Evolutionary conservation across 2,888 invertebrate genomes (phyloP).

Genomic region (Ormyrus pomaceus): DNA sequence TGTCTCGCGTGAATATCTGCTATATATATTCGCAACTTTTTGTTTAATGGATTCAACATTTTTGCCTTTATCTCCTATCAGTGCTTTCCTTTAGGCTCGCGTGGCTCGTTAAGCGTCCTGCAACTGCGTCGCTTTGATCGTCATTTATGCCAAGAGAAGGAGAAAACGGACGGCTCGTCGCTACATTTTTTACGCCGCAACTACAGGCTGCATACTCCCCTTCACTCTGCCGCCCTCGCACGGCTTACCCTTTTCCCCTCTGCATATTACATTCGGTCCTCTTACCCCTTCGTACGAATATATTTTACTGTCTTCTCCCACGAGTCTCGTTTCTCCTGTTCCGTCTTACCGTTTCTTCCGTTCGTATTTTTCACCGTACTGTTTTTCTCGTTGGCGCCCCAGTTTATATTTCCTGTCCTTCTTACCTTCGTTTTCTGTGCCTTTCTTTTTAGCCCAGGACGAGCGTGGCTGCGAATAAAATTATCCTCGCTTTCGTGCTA

Average conservation of each 20-base stretch:
- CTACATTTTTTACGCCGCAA: conserved; percentile 37
- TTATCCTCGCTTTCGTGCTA: neutral
- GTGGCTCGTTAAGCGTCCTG: conserved; percentile 23
- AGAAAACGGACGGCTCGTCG: neutral
- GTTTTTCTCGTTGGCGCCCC: neutral
- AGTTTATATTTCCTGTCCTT: neutral
- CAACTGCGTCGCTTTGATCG: neutral
- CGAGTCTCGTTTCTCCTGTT: neutral
- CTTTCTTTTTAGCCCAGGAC: no score
- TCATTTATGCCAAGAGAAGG: no score
- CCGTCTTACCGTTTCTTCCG: neutral
- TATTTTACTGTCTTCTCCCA: conserved; percentile 3
- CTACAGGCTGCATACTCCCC: conserved; percentile 20
- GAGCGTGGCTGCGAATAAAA: neutral
- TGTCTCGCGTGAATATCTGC: no score
- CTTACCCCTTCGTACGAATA: neutral
- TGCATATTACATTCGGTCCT: conserved; percentile 34
- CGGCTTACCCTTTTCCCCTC: neutral
- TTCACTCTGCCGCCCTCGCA: conserved; percentile 17
- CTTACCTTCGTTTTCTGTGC: no score
- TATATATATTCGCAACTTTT: no score
- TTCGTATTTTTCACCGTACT: neutral
- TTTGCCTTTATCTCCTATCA: no score
- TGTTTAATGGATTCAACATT: no score
- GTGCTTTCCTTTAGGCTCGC: neutral